Evolutionary conservation across 2,797 vertebrate genomes (phyloP).

Genomic region (Triplophysa bombifrons): DNA sequence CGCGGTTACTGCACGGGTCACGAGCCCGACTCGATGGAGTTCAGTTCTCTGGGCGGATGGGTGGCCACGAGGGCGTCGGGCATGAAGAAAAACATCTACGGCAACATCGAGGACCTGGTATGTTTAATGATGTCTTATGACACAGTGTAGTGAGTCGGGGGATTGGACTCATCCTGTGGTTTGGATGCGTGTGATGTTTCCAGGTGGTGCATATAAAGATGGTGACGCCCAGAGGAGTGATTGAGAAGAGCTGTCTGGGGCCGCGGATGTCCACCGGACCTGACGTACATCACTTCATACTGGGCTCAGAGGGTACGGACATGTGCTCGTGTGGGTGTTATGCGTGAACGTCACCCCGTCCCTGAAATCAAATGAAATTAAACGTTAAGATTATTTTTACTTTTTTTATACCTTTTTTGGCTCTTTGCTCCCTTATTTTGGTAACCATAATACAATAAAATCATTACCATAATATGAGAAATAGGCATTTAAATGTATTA

Average conservation of each 20-base stretch:
- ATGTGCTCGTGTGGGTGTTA: neutral
- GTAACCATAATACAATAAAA: no score
- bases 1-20: constrained; percentile 97
- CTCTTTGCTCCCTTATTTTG: no score
- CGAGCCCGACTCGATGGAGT: constrained; percentile 98
- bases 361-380: no score
- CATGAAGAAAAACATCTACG: constrained; percentile 99
- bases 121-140: neutral
- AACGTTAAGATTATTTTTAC: no score
- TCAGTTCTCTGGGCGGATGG: constrained; percentile 98
- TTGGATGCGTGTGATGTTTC: constrained; percentile 9
- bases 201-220: constrained; percentile 97
- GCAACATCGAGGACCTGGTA: constrained; percentile 99
- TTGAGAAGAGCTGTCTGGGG: constrained; percentile 96
- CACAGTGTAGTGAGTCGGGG: neutral
- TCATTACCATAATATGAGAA: no score
- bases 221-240: constrained; percentile 94
- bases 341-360: no score
- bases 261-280: constrained; percentile 97
- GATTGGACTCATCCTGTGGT: neutral
- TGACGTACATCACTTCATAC: constrained; percentile 97
- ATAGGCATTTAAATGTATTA: no score
- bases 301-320: constrained; percentile 95
- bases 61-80: constrained; percentile 97
- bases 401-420: no score